phyloP scores from a whole-genome alignment of 2,888 invertebrate species.

The Drosophila nigritarsus region DNA sequence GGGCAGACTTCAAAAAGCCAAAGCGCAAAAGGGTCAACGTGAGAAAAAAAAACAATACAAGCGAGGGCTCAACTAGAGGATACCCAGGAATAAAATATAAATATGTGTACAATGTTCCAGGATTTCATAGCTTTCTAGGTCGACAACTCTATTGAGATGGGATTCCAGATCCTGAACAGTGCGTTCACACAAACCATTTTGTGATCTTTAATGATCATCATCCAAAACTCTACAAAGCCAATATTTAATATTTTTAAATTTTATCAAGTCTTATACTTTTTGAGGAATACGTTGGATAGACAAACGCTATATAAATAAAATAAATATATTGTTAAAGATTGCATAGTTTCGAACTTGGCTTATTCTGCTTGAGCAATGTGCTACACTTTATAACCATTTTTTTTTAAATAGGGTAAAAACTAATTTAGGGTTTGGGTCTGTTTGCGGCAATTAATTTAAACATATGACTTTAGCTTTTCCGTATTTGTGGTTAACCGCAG shows the following conservation, averaged over 20 bases:
- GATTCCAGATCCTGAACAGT: background rate
- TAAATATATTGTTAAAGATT: too few species aligned
- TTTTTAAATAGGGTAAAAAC: conserved; percentile 39
- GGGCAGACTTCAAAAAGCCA: conserved; percentile 67
- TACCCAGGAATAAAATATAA: background rate
- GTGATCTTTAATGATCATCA: background rate
- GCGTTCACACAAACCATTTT: background rate
- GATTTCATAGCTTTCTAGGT: background rate
- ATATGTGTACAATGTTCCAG: background rate
- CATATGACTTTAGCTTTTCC: conserved; percentile 74
- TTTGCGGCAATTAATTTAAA: conserved; percentile 82
- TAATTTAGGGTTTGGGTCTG: conserved; percentile 57
- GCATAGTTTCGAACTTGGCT: background rate
- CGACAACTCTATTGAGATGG: background rate
- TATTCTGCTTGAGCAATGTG: background rate
- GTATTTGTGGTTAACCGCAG: conserved; percentile 80
- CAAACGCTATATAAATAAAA: too few species aligned
- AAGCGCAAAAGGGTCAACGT: conserved; percentile 41
- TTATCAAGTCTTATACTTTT: background rate
- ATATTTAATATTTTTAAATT: background rate
- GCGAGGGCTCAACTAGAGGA: background rate
- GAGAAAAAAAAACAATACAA: conserved; percentile 36
- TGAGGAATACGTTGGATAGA: background rate
- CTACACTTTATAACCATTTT: background rate
- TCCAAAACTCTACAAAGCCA: too few species aligned